Conservation (phyloP, 2,888 invertebrate genomes). For the Byasa hedistus region DNA sequence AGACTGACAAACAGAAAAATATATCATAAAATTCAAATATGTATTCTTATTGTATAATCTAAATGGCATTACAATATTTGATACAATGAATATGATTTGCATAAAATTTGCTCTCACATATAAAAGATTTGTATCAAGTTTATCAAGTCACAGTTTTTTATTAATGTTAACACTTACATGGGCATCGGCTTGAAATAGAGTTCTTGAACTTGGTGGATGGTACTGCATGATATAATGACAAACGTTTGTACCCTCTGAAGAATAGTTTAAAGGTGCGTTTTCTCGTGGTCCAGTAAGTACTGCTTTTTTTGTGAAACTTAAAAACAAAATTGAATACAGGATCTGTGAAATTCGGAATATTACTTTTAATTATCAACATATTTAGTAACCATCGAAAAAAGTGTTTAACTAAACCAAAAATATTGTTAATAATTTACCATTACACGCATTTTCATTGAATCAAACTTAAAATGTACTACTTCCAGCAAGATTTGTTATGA, state of each 20-base stretch:
- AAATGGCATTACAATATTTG: too few species aligned
- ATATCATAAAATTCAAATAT: too few species aligned
- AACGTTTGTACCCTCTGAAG: conserved; percentile 39
- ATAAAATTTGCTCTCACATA: not conserved
- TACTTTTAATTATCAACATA: not conserved
- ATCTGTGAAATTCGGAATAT: conserved; percentile 42
- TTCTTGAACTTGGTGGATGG: conserved; percentile 54
- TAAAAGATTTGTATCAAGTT: too few species aligned
- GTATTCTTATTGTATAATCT: too few species aligned
- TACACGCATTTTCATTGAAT: not conserved
- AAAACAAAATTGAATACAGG: conserved; percentile 51
- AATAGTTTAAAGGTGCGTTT: conserved; percentile 34
- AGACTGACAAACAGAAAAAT: not conserved
- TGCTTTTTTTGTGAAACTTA: conserved; percentile 50
- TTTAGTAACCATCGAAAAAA: too few species aligned
- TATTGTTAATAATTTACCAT: too few species aligned
- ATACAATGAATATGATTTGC: too few species aligned
- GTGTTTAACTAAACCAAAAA: too few species aligned
- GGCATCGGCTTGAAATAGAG: conserved; percentile 51
- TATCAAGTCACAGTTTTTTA: too few species aligned
- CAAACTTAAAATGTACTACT: conserved; percentile 55
- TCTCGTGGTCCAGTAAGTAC: conserved; percentile 53
- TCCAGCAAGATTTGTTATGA: conserved; percentile 57
- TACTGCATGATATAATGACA: conserved; percentile 63
- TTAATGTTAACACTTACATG: conserved; percentile 55